phyloP scores from a whole-genome alignment of 2,888 invertebrate genomes.

The Agrotis clavis region DNA sequence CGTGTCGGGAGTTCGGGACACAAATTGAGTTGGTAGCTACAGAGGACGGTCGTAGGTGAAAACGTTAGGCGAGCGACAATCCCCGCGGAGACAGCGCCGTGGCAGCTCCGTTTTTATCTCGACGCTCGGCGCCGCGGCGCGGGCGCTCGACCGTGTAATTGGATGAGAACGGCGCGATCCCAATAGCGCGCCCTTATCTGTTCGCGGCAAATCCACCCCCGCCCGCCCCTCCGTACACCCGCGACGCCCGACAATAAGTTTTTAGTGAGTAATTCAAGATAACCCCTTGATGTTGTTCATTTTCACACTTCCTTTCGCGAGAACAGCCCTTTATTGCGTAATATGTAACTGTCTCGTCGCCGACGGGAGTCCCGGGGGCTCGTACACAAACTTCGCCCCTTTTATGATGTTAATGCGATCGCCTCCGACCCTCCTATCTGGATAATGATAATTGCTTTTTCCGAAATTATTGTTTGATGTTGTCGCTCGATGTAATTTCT shows the following conservation, averaged over 20 bases:
- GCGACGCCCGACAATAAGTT: slow-evolving; percentile 87
- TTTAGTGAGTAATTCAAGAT: slow-evolving; percentile 91
- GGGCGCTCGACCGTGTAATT: slow-evolving; percentile 91
- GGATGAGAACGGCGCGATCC: slow-evolving; percentile 91
- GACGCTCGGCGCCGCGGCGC: slow-evolving; percentile 87
- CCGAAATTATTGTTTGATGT: slow-evolving; percentile 91
- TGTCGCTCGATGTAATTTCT: slow-evolving; percentile 85
- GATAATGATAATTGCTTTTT: slow-evolving; percentile 91
- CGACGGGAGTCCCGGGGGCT: slow-evolving; percentile 88
- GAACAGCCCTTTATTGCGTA: slow-evolving; percentile 91
- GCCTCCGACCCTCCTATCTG: slow-evolving; percentile 88
- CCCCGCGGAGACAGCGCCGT: slow-evolving; percentile 87
- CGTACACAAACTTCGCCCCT: slow-evolving; percentile 87
- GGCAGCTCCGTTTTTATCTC: slow-evolving; percentile 87
- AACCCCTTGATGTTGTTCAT: slow-evolving; percentile 91
- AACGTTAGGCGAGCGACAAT: slow-evolving; percentile 89
- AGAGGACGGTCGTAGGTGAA: slow-evolving; percentile 85
- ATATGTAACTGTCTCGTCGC: slow-evolving; percentile 90
- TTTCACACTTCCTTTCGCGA: slow-evolving; percentile 92
- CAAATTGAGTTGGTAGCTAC: slow-evolving; percentile 74
- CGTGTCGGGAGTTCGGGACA: slow-evolving; percentile 65
- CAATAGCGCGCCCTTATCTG: slow-evolving; percentile 91
- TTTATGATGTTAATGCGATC: slow-evolving; percentile 91
- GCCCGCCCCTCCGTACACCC: slow-evolving; percentile 72
- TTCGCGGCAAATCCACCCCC: slow-evolving; percentile 89